phyloP scores from a whole-genome alignment of 2,888 invertebrate species.

The Cecidostiba fungosa region DNA sequence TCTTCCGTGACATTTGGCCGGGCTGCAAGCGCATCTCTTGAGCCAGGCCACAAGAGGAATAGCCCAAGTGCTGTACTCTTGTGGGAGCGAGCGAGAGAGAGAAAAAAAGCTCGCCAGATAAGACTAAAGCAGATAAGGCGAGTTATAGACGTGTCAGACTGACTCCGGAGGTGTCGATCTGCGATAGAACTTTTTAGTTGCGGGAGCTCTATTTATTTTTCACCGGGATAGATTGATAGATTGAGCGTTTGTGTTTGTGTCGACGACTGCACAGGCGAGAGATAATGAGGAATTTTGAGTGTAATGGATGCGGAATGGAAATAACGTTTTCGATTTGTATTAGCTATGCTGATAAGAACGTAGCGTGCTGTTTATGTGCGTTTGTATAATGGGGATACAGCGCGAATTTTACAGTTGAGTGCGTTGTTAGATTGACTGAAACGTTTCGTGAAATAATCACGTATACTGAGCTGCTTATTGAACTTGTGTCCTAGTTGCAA shows the following conservation, averaged over 20 bases:
- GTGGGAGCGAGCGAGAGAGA: neutral
- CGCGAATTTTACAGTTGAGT: neutral
- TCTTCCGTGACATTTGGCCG: slow-evolving; percentile 29
- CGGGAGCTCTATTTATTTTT: too few species aligned
- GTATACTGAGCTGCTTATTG: neutral
- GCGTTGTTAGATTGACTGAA: slow-evolving; percentile 22
- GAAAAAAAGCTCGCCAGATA: slow-evolving; percentile 1
- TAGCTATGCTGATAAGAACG: neutral
- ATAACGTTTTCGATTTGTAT: slow-evolving; percentile 43
- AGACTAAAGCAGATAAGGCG: slow-evolving; percentile 1
- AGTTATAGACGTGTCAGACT: neutral
- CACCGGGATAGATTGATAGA: too few species aligned
- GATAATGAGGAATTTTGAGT: too few species aligned
- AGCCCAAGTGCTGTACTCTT: neutral
- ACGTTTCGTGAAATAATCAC: slow-evolving; percentile 34
- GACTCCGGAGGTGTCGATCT: neutral
- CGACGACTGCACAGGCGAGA: too few species aligned
- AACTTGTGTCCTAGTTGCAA: too few species aligned
- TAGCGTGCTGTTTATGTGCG: slow-evolving; percentile 25
- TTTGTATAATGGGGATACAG: neutral
- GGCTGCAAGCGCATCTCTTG: neutral
- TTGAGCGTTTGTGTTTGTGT: too few species aligned
- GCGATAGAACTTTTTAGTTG: neutral
- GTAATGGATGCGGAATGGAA: neutral
- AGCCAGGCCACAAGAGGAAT: neutral